Conservation (phyloP, 2,797 vertebrate species). For the Yasuhikotakia modesta region DNA sequence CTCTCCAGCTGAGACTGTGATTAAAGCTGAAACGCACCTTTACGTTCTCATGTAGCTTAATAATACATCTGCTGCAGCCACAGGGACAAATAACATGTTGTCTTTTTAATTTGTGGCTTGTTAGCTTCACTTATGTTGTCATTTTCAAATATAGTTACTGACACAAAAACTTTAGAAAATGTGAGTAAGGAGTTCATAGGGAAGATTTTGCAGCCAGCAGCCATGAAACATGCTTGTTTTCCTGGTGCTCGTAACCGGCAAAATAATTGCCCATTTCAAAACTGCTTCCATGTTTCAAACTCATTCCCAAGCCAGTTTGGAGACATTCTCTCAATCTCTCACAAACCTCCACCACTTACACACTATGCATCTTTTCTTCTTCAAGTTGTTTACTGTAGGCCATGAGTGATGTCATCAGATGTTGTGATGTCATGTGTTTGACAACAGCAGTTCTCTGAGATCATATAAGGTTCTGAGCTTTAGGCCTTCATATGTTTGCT, state of each 20-base stretch:
- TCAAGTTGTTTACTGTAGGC: not conserved
- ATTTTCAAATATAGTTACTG: no score
- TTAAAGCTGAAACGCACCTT: conserved; percentile 55
- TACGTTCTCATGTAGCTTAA: conserved; percentile 54
- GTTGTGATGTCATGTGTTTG: not conserved
- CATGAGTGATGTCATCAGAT: conserved; percentile 4
- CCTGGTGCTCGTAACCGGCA: no score
- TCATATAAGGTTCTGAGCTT: not conserved
- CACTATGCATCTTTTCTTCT: not conserved
- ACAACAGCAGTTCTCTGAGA: not conserved
- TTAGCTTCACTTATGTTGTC: not conserved
- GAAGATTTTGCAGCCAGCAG: no score
- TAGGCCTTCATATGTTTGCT: not conserved
- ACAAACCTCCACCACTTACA: no score
- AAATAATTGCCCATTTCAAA: no score
- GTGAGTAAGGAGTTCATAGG: no score
- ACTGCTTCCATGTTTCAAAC: no score
- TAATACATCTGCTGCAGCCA: no score
- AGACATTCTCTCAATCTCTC: no score
- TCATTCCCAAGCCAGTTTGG: no score
- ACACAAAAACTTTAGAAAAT: not conserved
- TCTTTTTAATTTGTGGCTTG: not conserved
- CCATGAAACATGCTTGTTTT: no score
- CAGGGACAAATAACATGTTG: not conserved
- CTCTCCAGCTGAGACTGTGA: conserved; percentile 54